These are phyloP conservation scores for Gadopsis marmoratus DNA, from an alignment of 2,797 vertebrate genomes.

Conservation along the genomic window DNA sequence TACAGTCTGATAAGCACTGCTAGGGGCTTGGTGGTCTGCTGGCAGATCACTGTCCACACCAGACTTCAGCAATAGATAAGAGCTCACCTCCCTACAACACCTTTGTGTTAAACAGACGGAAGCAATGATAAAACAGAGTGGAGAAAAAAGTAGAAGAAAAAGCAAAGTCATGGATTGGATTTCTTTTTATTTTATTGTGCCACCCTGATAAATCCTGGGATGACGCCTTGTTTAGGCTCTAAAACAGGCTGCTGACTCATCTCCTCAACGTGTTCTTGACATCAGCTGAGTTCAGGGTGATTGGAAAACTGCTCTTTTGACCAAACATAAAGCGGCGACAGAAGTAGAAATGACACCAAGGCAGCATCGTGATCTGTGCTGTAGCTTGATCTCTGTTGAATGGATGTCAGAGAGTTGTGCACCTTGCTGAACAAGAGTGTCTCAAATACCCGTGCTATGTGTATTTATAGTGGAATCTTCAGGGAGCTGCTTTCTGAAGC, in stretches of 20 bases:
- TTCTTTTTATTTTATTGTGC: neutral
- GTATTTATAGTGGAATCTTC: conserved; percentile 46
- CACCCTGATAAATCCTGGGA: neutral
- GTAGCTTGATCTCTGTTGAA: conserved; percentile 27
- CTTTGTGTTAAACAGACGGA: conserved; percentile 50
- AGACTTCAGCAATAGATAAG: conserved; percentile 71
- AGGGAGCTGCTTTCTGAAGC: conserved; percentile 49
- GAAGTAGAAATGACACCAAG: conserved; percentile 17
- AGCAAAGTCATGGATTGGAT: conserved; percentile 26
- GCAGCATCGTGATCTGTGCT: neutral
- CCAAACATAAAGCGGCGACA: conserved; percentile 3
- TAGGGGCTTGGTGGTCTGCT: conserved; percentile 47
- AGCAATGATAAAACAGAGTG: conserved; percentile 27
- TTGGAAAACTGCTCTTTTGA: neutral
- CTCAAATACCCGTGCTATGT: conserved; percentile 33
- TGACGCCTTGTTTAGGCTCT: neutral
- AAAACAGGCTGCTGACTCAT: conserved; percentile 19
- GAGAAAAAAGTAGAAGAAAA: conserved; percentile 24
- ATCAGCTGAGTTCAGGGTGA: conserved; percentile 11
- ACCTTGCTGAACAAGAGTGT: conserved; percentile 22
- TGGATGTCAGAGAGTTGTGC: conserved; percentile 18
- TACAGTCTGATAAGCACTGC: conserved; percentile 70
- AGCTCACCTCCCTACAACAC: conserved; percentile 47
- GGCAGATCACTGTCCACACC: conserved; percentile 66
- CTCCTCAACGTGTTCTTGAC: neutral